Evolutionary conservation across 1,140 invertebrate genomes (phyloP), one percentile per base, ranked within the genome.

Genomic region (Dendrolimus punctatus): DNA sequence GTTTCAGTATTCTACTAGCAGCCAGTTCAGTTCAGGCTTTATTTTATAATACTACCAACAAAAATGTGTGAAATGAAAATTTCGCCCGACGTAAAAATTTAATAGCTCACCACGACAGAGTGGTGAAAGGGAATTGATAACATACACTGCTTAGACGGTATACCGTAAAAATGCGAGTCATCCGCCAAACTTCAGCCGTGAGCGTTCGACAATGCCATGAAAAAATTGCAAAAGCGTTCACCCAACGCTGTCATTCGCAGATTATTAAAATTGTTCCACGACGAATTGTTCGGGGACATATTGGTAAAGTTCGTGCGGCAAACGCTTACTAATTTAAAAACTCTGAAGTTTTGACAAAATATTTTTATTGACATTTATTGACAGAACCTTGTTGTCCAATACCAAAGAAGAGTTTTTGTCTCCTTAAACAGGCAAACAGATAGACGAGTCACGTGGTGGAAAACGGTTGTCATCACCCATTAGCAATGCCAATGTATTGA

Each of bases 201-300:
- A 63, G 55, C 60, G 59, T 63, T 65, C 64, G 49, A 57, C 50
- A 73, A 64, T 65, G 65, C 66, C 48, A 61, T 68, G 56, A 66
- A 68, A 72, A 74, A 72, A 70, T 66, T 66, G 62, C 58, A 54
- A 59, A 56, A 50, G 53, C 58, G 57, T 55, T 58, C 58, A 58
- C 51, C 54, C 67, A 53, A 57, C 44, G 57, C 66, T 23, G 59
- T 66, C 64, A 68, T 68, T 64, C 61, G 43, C 51, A 58, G 62
- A 73, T 68, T 73, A 73, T 75, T 75, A 73, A 75, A 72, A 73
- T 75, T 72, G 67, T 73, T 73, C 68, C 58, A 48, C 56, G 23
- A 23, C 60, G 71, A 68, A 72, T 71, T 70, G 69, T 68, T 58
- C 36, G 36, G 55, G 57, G 64, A 51, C 54, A 71, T 75, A 75